A percentile compares a stretch with the other conserved stretches of the same genome.
These are phyloP conservation scores for Lamellibrachia columna DNA, from an alignment of 2,888 invertebrate genomes.

Conservation along the genomic window DNA sequence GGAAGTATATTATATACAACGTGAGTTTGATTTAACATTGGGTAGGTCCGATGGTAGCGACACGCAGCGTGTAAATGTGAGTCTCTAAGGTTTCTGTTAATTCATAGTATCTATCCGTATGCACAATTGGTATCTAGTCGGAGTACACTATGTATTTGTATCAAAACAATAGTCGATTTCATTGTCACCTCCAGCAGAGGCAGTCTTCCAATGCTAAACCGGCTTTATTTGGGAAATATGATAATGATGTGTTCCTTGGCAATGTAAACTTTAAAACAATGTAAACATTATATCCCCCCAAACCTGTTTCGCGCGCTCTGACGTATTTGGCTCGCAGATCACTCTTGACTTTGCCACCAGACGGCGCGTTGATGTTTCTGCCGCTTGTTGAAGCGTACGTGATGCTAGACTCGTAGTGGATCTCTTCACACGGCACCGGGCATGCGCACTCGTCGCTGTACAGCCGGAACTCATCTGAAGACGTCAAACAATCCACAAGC, in stretches of 20 bases:
- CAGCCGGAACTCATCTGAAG: slow-evolving; percentile 19
- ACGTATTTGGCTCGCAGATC: slow-evolving; percentile 17
- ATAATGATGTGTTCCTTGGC: background rate
- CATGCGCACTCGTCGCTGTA: slow-evolving; percentile 1
- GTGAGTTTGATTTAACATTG: too few species aligned
- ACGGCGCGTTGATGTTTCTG: slow-evolving; percentile 8
- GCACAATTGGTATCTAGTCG: too few species aligned
- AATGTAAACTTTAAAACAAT: background rate
- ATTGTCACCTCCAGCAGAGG: too few species aligned
- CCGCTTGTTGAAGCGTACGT: slow-evolving; percentile 20
- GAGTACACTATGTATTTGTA: too few species aligned
- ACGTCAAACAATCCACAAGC: background rate
- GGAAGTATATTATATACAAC: too few species aligned
- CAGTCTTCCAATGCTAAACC: too few species aligned
- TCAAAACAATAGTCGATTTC: too few species aligned
- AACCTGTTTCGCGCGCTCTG: slow-evolving; percentile 19
- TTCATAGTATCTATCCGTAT: too few species aligned
- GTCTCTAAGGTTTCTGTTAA: too few species aligned
- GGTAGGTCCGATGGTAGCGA: too few species aligned
- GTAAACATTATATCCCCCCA: too few species aligned
- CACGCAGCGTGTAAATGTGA: too few species aligned
- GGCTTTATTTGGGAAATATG: background rate
- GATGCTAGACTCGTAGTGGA: slow-evolving; percentile 7
- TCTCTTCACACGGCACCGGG: slow-evolving; percentile 20
- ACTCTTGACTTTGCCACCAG: background rate